Conservation (phyloP, 92 coral and sea anemone species). For the Paragorgia papillata region DNA sequence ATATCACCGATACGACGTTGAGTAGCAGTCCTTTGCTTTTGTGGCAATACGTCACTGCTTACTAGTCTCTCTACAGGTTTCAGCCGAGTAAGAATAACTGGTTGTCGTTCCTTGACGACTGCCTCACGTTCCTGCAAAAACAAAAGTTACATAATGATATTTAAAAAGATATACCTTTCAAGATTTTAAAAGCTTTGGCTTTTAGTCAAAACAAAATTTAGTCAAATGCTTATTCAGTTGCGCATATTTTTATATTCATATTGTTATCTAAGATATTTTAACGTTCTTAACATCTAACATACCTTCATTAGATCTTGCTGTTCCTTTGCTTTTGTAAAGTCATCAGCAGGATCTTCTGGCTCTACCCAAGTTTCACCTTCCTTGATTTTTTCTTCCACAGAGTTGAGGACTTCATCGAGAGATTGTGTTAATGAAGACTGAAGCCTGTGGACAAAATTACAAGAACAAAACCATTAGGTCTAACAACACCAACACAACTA, state of each 20-base stretch:
- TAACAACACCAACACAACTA: no score
- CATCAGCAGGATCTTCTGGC: conserved; percentile 20
- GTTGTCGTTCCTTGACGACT: conserved; percentile 12
- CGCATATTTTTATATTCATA: neutral
- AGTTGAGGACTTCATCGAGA: conserved; percentile 22
- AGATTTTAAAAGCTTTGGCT: no score
- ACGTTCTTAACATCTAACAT: no score
- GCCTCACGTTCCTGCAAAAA: conserved; percentile 16
- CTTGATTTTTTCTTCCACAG: conserved; percentile 7
- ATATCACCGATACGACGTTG: conserved; percentile 16
- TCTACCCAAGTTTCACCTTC: conserved; percentile 30
- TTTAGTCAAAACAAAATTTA: no score
- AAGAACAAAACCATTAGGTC: no score
- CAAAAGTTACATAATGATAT: no score
- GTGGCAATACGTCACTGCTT: conserved; percentile 8
- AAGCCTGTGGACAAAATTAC: neutral
- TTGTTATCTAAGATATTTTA: no score
- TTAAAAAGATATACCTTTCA: no score
- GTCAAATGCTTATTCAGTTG: no score
- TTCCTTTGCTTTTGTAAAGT: conserved; percentile 21
- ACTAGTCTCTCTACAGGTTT: conserved; percentile 13
- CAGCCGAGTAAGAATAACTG: neutral
- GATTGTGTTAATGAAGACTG: neutral
- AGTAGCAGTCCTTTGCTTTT: neutral
- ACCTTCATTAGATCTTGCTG: conserved; percentile 42